A percentile compares a stretch with the other conserved stretches of the same genome.
Conservation (phyloP, 2,113 vertebrate species). For the Okapia johnstoni region DNA sequence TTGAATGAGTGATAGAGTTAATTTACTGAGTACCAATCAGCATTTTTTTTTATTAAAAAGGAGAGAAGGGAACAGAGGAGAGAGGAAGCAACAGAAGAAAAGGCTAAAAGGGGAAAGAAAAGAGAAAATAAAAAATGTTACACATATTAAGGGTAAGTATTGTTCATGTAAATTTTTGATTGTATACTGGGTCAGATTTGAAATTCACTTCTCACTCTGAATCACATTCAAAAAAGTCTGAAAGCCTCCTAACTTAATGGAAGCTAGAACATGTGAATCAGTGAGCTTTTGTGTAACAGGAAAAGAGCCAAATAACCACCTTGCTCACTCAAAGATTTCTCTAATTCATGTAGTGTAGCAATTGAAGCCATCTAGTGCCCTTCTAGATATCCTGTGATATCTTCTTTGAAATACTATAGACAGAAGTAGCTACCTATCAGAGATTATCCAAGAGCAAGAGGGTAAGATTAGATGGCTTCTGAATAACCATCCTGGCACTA, state of each 20-base stretch:
- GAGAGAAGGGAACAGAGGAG: neutral
- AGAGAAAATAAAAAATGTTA: neutral
- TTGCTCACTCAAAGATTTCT: neutral
- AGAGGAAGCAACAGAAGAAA: neutral
- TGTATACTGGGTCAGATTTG: neutral
- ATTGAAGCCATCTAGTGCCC: neutral
- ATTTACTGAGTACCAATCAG: neutral
- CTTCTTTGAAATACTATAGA: neutral
- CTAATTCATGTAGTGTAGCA: neutral
- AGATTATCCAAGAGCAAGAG: neutral
- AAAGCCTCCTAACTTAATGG: neutral
- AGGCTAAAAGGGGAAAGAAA: neutral
- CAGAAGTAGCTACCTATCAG: neutral
- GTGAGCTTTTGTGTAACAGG: neutral
- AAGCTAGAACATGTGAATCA: neutral
- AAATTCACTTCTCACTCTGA: neutral
- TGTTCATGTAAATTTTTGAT: neutral
- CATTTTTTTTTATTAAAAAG: neutral
- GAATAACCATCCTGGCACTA: neutral
- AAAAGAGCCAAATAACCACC: neutral
- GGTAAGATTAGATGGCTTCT: neutral
- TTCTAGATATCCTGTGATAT: neutral
- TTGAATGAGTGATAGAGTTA: constrained; percentile 9
- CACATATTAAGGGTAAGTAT: neutral
- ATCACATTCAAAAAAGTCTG: neutral